Evolutionary conservation across 1,140 invertebrate species (phyloP).

Genomic region (Probaryconus sp.): DNA sequence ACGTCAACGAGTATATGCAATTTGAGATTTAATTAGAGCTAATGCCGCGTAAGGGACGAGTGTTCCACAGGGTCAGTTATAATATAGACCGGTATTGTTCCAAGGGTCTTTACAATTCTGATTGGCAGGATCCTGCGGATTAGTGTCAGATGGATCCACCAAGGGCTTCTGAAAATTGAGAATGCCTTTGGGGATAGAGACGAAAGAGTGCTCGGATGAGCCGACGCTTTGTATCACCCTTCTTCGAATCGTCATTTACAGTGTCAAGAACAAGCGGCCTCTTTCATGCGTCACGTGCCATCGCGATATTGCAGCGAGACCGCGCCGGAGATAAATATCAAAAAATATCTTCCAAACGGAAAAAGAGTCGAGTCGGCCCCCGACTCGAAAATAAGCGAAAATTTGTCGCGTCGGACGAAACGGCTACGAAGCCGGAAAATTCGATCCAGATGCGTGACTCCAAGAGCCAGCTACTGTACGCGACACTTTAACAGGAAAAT

Average conservation of each 20-base stretch:
- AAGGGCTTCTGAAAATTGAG: slow-evolving; percentile 65
- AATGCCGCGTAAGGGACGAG: slow-evolving; percentile 58
- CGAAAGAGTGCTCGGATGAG: slow-evolving; percentile 20
- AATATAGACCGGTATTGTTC: slow-evolving; percentile 58
- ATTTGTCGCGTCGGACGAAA: slow-evolving; percentile 36
- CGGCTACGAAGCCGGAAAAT: slow-evolving; percentile 39
- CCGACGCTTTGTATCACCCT: slow-evolving; percentile 33
- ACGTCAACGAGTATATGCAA: slow-evolving; percentile 52
- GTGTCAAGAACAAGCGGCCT: slow-evolving; percentile 53
- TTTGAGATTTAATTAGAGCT: slow-evolving; percentile 72
- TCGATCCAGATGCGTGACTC: slow-evolving; percentile 51
- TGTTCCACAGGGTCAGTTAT: slow-evolving; percentile 62
- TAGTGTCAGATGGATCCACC: slow-evolving; percentile 63
- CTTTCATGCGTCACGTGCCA: slow-evolving; percentile 41
- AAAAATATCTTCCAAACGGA: slow-evolving; percentile 12
- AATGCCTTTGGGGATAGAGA: slow-evolving; percentile 43
- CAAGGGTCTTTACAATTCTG: slow-evolving; percentile 59
- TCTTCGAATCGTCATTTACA: slow-evolving; percentile 45
- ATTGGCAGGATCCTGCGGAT: slow-evolving; percentile 65
- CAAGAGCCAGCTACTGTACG: slow-evolving; percentile 35
- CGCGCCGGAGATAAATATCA: slow-evolving; percentile 35
- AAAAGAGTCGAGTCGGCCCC: slow-evolving; percentile 17
- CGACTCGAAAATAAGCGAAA: slow-evolving; percentile 45
- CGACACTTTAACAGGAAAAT: slow-evolving; percentile 44
- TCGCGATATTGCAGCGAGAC: slow-evolving; percentile 42